Evolutionary conservation across 2,888 invertebrate species (phyloP).

Genomic region (Ornithoptera priamus): DNA sequence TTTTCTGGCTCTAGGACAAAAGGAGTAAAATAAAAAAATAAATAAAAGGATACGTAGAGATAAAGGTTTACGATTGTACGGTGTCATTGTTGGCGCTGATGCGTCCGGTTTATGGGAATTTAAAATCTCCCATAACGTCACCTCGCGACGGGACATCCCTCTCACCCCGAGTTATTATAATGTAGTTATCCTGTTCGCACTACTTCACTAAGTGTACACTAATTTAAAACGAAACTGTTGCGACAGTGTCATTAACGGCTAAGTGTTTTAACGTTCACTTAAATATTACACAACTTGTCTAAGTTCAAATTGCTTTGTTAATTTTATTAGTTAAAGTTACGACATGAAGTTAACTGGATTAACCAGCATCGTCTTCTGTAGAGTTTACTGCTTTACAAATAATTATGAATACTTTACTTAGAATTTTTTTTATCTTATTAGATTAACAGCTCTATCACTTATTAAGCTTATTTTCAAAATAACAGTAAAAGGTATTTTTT

Average conservation of each 20-base stretch:
- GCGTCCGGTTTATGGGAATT: conserved; percentile 62
- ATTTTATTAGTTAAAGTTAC: too few relatives aligned
- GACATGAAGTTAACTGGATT: too few relatives aligned
- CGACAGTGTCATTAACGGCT: conserved; percentile 1
- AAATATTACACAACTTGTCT: conserved; percentile 9
- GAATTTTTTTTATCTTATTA: too few relatives aligned
- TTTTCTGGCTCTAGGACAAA: conserved; percentile 46
- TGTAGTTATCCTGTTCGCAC: conserved; percentile 26
- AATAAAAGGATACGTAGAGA: conserved; percentile 61
- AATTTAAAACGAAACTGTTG: conserved; percentile 3
- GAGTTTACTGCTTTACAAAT: too few relatives aligned
- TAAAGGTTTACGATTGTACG: conserved; percentile 73
- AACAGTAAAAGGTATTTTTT: too few relatives aligned
- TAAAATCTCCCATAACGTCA: conserved; percentile 53
- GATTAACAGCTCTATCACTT: too few relatives aligned
- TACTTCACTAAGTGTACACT: conserved; percentile 20
- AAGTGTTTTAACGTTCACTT: not conserved
- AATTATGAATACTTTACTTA: too few relatives aligned
- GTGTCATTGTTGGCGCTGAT: conserved; percentile 55
- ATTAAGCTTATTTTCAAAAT: too few relatives aligned
- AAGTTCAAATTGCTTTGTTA: not conserved
- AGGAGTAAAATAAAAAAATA: conserved; percentile 56
- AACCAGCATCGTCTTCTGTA: too few relatives aligned
- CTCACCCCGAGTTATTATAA: conserved; percentile 18
- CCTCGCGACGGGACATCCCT: conserved; percentile 2